Evolutionary conservation across 2,113 vertebrate genomes (phyloP), one percentile per base, ranked within the genome.

Genomic region (Myotis lucifugus): DNA sequence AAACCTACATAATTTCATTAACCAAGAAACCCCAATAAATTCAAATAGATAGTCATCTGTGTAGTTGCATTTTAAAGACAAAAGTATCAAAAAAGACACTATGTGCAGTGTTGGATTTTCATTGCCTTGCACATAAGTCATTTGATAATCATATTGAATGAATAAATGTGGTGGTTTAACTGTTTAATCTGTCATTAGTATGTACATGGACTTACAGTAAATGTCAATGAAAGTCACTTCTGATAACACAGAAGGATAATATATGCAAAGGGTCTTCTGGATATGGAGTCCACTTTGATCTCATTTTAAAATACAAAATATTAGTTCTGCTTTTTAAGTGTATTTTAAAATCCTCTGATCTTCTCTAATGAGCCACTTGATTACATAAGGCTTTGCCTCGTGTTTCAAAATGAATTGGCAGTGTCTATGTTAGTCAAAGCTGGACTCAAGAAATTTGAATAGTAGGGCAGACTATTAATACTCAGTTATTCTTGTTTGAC

Each of bases 291-390:
- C 85, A 85, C 95, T 94, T 96, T 96, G 92, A 92, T 96, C 88
- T 66, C 69, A 48, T 48, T 82, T 96, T 91, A 76, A 95, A 94
- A 66, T 34, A 40, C 9, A 59, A 5, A 54, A 73, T 40, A n/a
- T 95, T 88, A 56, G n/a, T 86, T 95, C 69, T 94, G 40, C 66
- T 92, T 93, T 94, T 90, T 90, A 66, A 90, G 50, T 37, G 52
- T 37, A 48, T 52, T 92, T 79, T 86, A 73, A 84, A 85, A 84
- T 59, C 34, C 32, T 94, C 82, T 94, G 78, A 91, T 94, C 69
- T 85, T 90, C 83, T 91, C 90, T 96, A 90, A 95, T 91, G 88
- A 94, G 46, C 72, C 69, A n/a, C 56, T 90, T 94, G 67, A 92
- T 95, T 92, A 69, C 27, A 81, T 59, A 88, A 93, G 42, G n/a